Evolutionary conservation across 2,888 invertebrate genomes (phyloP).

Genomic region (Arctia plantaginis): DNA sequence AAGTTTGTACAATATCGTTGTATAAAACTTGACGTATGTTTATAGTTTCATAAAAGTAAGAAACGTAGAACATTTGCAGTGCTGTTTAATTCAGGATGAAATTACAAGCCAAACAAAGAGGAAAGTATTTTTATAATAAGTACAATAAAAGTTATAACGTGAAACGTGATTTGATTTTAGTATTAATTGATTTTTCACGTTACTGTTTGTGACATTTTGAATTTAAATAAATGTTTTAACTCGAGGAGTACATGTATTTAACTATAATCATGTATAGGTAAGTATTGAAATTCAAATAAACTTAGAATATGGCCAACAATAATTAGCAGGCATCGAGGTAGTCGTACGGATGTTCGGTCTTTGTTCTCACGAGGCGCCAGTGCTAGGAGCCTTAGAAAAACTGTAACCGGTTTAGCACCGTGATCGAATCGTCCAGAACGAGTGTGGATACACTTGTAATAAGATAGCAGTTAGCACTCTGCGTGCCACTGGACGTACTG

Average conservation of each 20-base stretch:
- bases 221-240: not conserved
- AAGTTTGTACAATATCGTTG: slow-evolving; percentile 20
- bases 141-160: not conserved
- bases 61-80: slow-evolving; percentile 12
- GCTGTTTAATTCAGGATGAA: slow-evolving; percentile 27
- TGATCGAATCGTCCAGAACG: slow-evolving; percentile 62
- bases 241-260: not conserved
- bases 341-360: slow-evolving; percentile 52
- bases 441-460: slow-evolving; percentile 60
- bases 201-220: not conserved
- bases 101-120: slow-evolving; percentile 30
- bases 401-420: slow-evolving; percentile 71
- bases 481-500: slow-evolving; percentile 37
- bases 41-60: slow-evolving; percentile 18
- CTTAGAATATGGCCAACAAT: slow-evolving; percentile 34
- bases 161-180: not conserved
- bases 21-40: slow-evolving; percentile 16
- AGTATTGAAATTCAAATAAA: not conserved
- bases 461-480: slow-evolving; percentile 48
- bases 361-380: slow-evolving; percentile 70
- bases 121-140: slow-evolving; percentile 17
- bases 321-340: slow-evolving; percentile 62
- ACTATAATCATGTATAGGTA: not conserved
- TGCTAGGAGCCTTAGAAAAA: slow-evolving; percentile 70
- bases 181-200: not conserved